Conservation (phyloP, 2,888 invertebrate genomes). For the Augochlorella aurata region DNA sequence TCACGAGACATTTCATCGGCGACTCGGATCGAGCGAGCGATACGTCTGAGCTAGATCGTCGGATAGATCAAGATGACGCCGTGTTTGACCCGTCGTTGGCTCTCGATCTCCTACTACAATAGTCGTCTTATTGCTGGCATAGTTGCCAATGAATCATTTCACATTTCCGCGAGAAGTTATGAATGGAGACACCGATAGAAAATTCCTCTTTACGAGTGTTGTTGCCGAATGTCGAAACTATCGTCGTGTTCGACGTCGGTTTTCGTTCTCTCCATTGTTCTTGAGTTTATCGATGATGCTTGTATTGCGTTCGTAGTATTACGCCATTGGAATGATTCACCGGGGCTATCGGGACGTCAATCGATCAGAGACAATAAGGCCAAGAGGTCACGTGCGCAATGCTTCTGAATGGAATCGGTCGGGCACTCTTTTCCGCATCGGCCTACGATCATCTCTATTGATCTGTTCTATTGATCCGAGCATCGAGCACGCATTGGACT, state of each 20-base stretch:
- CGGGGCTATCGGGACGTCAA: slow-evolving; percentile 51
- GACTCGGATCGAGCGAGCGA: slow-evolving; percentile 42
- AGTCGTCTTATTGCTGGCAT: not conserved
- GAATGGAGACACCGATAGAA: slow-evolving; percentile 49
- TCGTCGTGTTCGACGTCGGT: slow-evolving; percentile 31
- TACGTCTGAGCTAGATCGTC: slow-evolving; percentile 48
- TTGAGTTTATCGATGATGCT: slow-evolving; percentile 27
- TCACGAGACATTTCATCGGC: slow-evolving; percentile 38
- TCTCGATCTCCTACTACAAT: not conserved
- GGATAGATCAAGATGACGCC: slow-evolving; percentile 44
- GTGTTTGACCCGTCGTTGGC: not conserved
- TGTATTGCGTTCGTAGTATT: slow-evolving; percentile 44
- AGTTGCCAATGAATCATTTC: slow-evolving; percentile 37
- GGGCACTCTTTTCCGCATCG: slow-evolving; percentile 26
- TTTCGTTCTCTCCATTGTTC: slow-evolving; percentile 49
- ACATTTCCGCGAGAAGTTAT: slow-evolving; percentile 17
- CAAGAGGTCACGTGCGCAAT: slow-evolving; percentile 46
- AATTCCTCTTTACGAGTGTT: slow-evolving; percentile 18
- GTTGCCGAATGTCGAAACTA: not conserved
- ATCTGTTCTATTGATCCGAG: not conserved
- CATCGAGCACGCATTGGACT: not conserved
- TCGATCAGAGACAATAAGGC: slow-evolving; percentile 60
- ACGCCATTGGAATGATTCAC: slow-evolving; percentile 58
- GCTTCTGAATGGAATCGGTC: slow-evolving; percentile 55
- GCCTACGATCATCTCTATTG: not conserved